Conservation (phyloP, 2,888 invertebrate genomes). For the Lymantria monacha region DNA sequence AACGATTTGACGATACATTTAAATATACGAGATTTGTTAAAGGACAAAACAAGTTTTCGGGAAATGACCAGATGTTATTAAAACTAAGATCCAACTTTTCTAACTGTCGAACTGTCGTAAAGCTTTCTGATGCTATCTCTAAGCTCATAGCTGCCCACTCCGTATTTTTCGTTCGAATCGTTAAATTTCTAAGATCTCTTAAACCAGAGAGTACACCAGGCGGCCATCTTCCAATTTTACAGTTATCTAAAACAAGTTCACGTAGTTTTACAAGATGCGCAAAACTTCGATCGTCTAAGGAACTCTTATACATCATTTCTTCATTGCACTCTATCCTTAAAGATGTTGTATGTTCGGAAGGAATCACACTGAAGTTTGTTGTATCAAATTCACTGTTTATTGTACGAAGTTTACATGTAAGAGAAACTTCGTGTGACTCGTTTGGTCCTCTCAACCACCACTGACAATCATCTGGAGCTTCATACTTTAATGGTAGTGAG, state of each 20-base stretch:
- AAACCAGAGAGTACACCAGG: constrained; percentile 90
- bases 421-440: constrained; percentile 86
- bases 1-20: constrained; percentile 93
- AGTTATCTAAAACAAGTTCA: constrained; percentile 91
- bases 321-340: constrained; percentile 90
- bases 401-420: constrained; percentile 90
- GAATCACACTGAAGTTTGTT: constrained; percentile 93
- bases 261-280: constrained; percentile 90
- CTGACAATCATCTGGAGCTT: constrained; percentile 93
- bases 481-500: constrained; percentile 83
- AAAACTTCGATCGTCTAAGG: constrained; percentile 89
- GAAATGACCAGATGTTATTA: constrained; percentile 95
- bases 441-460: constrained; percentile 87
- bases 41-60: constrained; percentile 92
- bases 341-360: constrained; percentile 91
- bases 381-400: constrained; percentile 94
- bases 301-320: constrained; percentile 90
- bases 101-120: constrained; percentile 88
- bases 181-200: constrained; percentile 90
- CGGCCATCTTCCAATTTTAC: constrained; percentile 93
- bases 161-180: constrained; percentile 91
- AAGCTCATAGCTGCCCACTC: constrained; percentile 93
- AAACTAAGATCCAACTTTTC: constrained; percentile 92
- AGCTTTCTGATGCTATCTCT: constrained; percentile 90
- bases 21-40: constrained; percentile 89